phyloP scores from a whole-genome alignment of 2,113 vertebrate genomes.

The Bubalus kerabau region DNA sequence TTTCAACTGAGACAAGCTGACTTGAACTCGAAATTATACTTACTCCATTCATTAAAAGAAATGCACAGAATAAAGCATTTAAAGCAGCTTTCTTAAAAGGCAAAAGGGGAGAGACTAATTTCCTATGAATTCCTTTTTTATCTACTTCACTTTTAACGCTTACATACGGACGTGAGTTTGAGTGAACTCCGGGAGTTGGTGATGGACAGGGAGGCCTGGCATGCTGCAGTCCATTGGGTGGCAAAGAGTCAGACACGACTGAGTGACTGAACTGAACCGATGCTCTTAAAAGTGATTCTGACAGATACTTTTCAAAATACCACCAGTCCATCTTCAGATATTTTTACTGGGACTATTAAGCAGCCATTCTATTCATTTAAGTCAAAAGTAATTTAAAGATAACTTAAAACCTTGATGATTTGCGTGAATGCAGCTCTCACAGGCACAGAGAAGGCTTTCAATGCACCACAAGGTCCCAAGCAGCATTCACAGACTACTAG shows the following conservation, averaged over 20 bases:
- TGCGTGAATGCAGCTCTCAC: not conserved
- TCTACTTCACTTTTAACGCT: not conserved
- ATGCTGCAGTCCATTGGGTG: too few relatives aligned
- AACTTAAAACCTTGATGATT: not conserved
- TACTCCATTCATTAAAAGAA: constrained; percentile 47
- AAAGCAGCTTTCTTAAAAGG: constrained; percentile 16
- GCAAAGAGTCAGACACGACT: too few relatives aligned
- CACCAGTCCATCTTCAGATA: not conserved
- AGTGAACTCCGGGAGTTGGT: too few relatives aligned
- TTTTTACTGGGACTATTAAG: not conserved
- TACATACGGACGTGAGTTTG: not conserved
- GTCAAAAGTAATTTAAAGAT: not conserved
- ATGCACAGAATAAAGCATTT: constrained; percentile 34
- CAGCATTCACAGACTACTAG: not conserved
- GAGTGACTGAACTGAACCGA: too few relatives aligned
- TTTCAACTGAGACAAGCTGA: constrained; percentile 74
- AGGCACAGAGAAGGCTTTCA: not conserved
- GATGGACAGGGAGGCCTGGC: too few relatives aligned
- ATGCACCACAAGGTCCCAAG: not conserved
- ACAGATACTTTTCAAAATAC: constrained; percentile 4
- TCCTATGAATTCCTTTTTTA: not conserved
- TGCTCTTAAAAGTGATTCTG: not conserved
- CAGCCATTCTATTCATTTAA: not conserved
- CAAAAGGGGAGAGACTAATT: not conserved
- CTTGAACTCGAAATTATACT: constrained; percentile 75